A percentile compares a stretch with the other conserved stretches of the same genome.
phyloP scores from a whole-genome alignment of 2,113 vertebrate species.

The Triplophysa siluroides region DNA sequence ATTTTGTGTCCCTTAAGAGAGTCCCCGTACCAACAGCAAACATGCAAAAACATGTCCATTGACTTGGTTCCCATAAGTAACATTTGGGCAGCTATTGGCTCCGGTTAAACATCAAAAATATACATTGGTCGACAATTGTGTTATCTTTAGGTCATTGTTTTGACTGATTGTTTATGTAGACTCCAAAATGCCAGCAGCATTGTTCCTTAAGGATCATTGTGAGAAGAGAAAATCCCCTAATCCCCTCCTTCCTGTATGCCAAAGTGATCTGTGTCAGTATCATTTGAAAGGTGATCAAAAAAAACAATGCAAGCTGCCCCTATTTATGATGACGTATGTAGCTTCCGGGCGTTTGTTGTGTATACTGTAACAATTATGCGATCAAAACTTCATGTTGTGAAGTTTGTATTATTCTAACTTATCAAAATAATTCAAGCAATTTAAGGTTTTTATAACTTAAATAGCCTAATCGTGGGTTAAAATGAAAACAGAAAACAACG shows the following conservation, averaged over 20 bases:
- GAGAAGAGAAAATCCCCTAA: not conserved
- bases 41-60: slow-evolving; percentile 4
- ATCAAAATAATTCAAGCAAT: too few species aligned
- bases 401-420: too few species aligned
- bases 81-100: not conserved
- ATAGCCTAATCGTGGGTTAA: too few species aligned
- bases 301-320: not conserved
- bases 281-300: not conserved
- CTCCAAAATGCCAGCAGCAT: not conserved
- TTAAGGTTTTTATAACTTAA: too few species aligned
- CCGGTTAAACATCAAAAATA: not conserved
- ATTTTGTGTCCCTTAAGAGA: not conserved
- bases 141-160: slow-evolving; percentile 19
- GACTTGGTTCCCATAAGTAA: not conserved
- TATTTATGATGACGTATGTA: too few species aligned
- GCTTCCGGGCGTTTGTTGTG: too few species aligned
- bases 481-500: too few species aligned
- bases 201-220: not conserved
- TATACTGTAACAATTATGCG: too few species aligned
- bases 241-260: too few species aligned
- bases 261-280: not conserved
- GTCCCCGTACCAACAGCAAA: not conserved
- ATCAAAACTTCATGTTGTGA: too few species aligned
- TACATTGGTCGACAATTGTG: not conserved
- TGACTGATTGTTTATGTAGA: not conserved